Percentiles rank a stretch among this genome's conserved stretches.
Conservation (phyloP, 2,113 vertebrate genomes). For the Rattus rattus region DNA sequence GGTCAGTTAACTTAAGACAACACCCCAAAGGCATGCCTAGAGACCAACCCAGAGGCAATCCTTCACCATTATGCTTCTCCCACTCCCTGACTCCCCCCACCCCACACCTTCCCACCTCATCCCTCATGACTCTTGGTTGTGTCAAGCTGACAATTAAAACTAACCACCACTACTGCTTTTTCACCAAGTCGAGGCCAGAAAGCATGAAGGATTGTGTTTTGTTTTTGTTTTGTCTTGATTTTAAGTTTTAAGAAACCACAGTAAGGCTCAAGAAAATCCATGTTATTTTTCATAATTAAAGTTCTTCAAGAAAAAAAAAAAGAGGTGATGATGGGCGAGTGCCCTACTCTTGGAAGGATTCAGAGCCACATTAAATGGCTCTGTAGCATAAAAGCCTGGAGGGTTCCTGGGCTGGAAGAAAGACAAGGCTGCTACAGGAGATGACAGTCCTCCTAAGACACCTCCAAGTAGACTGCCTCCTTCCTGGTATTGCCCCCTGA, state of each 20-base stretch:
- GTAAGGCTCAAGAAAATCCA: not conserved
- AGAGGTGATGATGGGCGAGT: not conserved
- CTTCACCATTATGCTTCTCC: too few species aligned
- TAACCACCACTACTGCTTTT: not conserved
- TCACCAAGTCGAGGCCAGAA: not conserved
- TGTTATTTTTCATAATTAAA: conserved; percentile 34
- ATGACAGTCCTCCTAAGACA: not conserved
- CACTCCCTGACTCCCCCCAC: too few species aligned
- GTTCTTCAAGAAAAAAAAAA: not conserved
- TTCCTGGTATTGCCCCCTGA: not conserved
- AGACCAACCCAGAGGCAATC: not conserved
- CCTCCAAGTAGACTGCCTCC: not conserved
- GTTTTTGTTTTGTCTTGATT: not conserved
- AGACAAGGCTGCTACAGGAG: not conserved
- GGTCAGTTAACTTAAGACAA: not conserved
- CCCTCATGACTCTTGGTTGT: too few species aligned
- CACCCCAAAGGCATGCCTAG: not conserved
- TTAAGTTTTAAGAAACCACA: not conserved
- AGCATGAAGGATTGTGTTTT: not conserved
- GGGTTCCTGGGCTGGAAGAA: not conserved
- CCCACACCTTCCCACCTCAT: too few species aligned
- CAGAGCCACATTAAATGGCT: not conserved
- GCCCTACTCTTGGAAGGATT: not conserved
- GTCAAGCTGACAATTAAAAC: not conserved
- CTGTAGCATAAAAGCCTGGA: not conserved